These are phyloP conservation scores for Crypturellus undulatus DNA, from an alignment of 2,113 vertebrate species.

Conservation along the genomic window DNA sequence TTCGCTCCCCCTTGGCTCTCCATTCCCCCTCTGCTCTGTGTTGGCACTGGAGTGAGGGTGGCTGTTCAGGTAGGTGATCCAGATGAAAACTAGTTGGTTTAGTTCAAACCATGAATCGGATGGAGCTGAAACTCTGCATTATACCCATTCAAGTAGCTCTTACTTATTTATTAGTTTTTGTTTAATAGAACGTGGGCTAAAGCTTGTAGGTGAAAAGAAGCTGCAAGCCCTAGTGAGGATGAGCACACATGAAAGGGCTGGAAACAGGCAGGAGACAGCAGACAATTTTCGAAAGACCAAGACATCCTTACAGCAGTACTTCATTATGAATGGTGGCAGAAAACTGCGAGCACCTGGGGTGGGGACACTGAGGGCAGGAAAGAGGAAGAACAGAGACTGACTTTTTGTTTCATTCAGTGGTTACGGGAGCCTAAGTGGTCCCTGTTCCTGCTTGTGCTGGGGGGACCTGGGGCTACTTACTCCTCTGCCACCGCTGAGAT, in stretches of 20 bases:
- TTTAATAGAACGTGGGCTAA: background rate
- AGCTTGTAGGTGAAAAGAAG: background rate
- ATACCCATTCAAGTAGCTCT: background rate
- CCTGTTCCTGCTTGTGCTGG: background rate
- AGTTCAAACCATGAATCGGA: background rate
- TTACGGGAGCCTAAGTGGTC: background rate
- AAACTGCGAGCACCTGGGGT: background rate
- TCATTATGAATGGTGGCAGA: background rate
- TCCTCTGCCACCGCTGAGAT: background rate
- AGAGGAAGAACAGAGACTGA: background rate
- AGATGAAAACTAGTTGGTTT: background rate
- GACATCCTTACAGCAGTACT: background rate
- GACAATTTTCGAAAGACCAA: background rate
- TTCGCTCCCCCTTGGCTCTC: accelerated
- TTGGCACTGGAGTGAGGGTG: background rate
- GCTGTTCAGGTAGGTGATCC: background rate
- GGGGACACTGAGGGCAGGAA: background rate
- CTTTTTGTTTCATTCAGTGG: background rate
- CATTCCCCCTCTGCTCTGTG: background rate
- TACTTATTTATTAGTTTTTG: background rate
- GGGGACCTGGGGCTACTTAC: background rate
- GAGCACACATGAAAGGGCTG: background rate
- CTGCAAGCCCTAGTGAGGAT: background rate
- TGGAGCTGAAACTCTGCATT: background rate
- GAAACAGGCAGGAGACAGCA: background rate